phyloP scores from a whole-genome alignment of 2,797 vertebrate species.

The Chanos chanos region DNA sequence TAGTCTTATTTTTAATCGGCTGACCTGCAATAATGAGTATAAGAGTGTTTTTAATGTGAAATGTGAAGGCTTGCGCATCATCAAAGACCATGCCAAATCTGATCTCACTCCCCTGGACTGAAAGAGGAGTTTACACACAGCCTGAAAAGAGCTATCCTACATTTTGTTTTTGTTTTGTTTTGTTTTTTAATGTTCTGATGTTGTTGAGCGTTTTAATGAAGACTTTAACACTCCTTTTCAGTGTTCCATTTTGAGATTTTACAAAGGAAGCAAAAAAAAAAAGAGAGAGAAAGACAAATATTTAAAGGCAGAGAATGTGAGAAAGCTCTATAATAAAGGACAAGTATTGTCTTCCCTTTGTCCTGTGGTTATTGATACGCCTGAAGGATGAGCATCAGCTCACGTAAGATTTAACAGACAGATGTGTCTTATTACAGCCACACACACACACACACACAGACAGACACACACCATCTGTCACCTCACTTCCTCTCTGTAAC shows the following conservation, averaged over 20 bases:
- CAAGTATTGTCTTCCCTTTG: not conserved
- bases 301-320: slow-evolving; percentile 77
- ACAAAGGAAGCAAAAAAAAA: slow-evolving; percentile 66
- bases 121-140: slow-evolving; percentile 70
- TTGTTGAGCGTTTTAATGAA: slow-evolving; percentile 81
- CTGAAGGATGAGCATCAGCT: not conserved
- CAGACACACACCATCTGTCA: no score
- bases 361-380: not conserved
- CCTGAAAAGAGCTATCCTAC: slow-evolving; percentile 70
- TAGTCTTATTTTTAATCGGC: slow-evolving; percentile 67
- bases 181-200: slow-evolving; percentile 69
- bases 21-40: slow-evolving; percentile 76
- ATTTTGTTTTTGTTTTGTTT: slow-evolving; percentile 71
- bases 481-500: no score
- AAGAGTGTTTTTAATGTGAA: slow-evolving; percentile 72
- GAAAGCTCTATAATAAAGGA: slow-evolving; percentile 71
- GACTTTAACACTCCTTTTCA: slow-evolving; percentile 80
- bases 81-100: slow-evolving; percentile 78
- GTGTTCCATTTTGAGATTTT: slow-evolving; percentile 81
- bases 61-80: slow-evolving; percentile 70
- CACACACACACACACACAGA: slow-evolving; percentile 17
- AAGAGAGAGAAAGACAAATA: slow-evolving; percentile 77
- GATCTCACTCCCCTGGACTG: slow-evolving; percentile 73
- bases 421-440: not conserved
- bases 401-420: not conserved